These are phyloP conservation scores for Agelaius phoeniceus DNA, from an alignment of 2,113 vertebrate species.

Conservation along the genomic window DNA sequence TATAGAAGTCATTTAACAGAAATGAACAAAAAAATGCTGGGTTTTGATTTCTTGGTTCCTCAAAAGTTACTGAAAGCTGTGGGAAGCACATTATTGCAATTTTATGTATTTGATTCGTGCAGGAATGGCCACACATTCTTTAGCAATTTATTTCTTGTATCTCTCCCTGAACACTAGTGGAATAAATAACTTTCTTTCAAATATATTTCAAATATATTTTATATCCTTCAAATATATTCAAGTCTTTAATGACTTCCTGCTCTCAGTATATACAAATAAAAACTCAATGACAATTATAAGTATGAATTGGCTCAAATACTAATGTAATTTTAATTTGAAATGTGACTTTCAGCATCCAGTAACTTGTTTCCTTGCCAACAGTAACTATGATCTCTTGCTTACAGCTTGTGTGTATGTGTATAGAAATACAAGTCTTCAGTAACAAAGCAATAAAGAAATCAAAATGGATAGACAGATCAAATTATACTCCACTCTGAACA, in stretches of 20 bases:
- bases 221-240: background rate
- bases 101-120: background rate
- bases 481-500: background rate
- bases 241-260: background rate
- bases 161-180: background rate
- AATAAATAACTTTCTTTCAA: background rate
- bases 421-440: background rate
- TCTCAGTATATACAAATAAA: background rate
- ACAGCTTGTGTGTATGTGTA: background rate
- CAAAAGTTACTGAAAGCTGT: background rate
- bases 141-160: background rate
- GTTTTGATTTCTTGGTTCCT: background rate
- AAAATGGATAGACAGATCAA: background rate
- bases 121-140: background rate
- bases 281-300: background rate
- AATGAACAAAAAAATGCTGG: background rate
- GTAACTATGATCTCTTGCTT: background rate
- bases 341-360: background rate
- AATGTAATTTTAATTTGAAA: background rate
- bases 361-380: background rate
- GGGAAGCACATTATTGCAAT: background rate
- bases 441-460: background rate
- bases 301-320: background rate
- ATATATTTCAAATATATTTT: background rate
- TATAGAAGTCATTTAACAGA: background rate